These are phyloP conservation scores for Neosilurus hyrtlii DNA, from an alignment of 2,797 vertebrate species.

Conservation along the genomic window DNA sequence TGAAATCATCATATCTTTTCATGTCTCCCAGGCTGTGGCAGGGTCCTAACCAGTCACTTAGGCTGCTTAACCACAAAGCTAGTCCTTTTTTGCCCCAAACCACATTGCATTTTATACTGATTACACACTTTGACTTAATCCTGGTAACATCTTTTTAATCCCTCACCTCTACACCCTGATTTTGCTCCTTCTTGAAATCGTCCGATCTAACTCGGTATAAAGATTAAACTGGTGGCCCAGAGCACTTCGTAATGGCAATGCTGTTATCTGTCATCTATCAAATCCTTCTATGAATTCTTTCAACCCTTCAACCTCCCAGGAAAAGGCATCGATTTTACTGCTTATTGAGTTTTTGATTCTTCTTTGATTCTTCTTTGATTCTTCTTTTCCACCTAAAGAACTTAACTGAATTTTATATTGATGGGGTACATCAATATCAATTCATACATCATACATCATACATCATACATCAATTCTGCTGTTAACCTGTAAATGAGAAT, in stretches of 20 bases:
- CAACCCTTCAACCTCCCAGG: constrained; percentile 15
- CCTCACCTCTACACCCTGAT: neutral
- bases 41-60: neutral
- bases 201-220: neutral
- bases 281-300: constrained; percentile 22
- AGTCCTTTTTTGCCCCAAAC: neutral
- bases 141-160: constrained; percentile 10
- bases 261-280: constrained; percentile 27
- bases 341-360: constrained; percentile 2
- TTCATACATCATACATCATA: too few relatives aligned
- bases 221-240: constrained; percentile 16
- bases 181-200: neutral
- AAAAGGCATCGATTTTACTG: constrained; percentile 15
- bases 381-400: neutral
- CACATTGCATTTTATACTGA: neutral
- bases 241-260: constrained; percentile 14
- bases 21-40: neutral
- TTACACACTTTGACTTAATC: neutral
- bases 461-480: too few relatives aligned
- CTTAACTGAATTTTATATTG: neutral
- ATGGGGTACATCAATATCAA: neutral
- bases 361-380: too few relatives aligned
- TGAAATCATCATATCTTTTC: too few relatives aligned
- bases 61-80: neutral
- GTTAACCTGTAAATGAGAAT: neutral